phyloP scores from a whole-genome alignment of 2,113 vertebrate species.

The Pagrus major region DNA sequence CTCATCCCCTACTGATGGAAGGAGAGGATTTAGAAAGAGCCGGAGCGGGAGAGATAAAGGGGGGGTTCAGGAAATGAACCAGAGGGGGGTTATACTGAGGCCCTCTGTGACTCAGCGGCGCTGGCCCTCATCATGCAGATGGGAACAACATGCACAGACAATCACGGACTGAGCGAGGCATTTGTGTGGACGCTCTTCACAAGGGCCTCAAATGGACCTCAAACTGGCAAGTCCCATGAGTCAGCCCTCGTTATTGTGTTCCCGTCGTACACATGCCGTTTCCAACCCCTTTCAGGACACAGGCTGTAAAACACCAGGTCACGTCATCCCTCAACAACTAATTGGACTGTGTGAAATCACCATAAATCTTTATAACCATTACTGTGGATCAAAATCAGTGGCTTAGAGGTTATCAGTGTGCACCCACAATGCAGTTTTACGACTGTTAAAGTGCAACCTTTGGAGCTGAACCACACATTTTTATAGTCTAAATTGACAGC shows the following conservation, averaged over 20 bases:
- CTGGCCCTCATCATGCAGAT: conserved; percentile 10
- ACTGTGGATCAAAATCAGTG: background rate
- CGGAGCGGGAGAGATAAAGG: conserved; percentile 5
- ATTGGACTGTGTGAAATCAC: background rate
- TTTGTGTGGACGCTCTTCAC: conserved; percentile 10
- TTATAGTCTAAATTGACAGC: background rate
- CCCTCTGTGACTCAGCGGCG: conserved; percentile 58
- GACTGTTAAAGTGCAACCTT: conserved; percentile 6
- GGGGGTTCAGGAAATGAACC: conserved; percentile 47
- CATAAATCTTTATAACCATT: background rate
- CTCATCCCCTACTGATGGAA: conserved; percentile 9
- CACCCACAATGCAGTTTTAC: background rate
- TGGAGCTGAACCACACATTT: conserved; percentile 18
- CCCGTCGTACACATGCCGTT: background rate
- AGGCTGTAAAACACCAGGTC: background rate
- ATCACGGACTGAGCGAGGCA: background rate
- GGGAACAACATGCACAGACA: conserved; percentile 4
- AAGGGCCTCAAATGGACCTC: conserved; percentile 7
- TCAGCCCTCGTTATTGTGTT: conserved; percentile 60
- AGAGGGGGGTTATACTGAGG: conserved; percentile 18
- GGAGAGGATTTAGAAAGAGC: conserved; percentile 9
- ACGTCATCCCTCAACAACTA: background rate
- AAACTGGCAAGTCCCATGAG: conserved; percentile 46
- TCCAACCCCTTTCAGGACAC: conserved; percentile 21
- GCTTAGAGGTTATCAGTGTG: background rate